Conservation (phyloP, 2,797 vertebrate genomes). For the Cyclopterus lumpus region DNA sequence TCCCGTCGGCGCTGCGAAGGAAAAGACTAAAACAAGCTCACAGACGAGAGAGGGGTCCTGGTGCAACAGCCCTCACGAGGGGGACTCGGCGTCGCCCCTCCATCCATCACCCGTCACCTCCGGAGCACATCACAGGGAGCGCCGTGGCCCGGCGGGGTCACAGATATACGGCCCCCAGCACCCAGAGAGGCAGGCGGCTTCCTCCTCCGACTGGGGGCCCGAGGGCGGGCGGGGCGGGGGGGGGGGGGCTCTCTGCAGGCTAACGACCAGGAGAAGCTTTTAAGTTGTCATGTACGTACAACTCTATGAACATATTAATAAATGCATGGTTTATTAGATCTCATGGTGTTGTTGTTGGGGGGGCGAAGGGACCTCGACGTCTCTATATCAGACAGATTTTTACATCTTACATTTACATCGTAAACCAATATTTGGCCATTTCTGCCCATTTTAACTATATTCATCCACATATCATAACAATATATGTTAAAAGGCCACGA, state of each 20-base stretch:
- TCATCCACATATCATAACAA: no score
- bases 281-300: neutral
- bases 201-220: slow-evolving; percentile 73
- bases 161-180: slow-evolving; percentile 74
- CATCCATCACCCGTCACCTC: slow-evolving; percentile 70
- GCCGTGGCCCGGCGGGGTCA: slow-evolving; percentile 60
- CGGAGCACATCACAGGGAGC: slow-evolving; percentile 51
- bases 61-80: slow-evolving; percentile 52
- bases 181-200: slow-evolving; percentile 71
- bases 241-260: neutral
- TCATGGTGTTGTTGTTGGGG: no score
- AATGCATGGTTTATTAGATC: neutral
- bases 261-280: neutral
- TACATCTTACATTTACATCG: no score
- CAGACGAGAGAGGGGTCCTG: slow-evolving; percentile 11
- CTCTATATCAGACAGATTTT: no score
- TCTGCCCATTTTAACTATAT: no score
- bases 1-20: neutral
- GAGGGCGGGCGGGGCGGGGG: neutral
- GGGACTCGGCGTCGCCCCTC: slow-evolving; percentile 53
- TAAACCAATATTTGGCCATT: no score
- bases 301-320: neutral
- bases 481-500: no score
- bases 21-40: slow-evolving; percentile 16
- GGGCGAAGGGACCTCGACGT: no score